Conservation (phyloP, 2,888 invertebrate species). For the Callyntrura guangdongensis region DNA sequence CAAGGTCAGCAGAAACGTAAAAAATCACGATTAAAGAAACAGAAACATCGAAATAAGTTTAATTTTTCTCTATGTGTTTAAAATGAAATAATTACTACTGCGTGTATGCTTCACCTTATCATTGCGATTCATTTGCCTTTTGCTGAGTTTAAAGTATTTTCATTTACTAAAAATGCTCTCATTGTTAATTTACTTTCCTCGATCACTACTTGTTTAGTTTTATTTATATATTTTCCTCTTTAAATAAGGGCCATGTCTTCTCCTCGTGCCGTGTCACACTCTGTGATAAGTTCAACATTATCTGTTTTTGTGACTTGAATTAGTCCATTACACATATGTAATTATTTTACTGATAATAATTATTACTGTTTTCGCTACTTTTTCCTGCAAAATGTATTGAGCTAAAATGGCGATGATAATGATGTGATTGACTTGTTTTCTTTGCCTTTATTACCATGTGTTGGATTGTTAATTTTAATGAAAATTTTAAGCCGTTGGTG, state of each 20-base stretch:
- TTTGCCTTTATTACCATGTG: background rate
- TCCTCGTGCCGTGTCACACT: conserved; percentile 21
- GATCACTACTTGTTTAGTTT: background rate
- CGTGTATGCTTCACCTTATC: conserved; percentile 41
- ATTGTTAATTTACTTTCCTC: background rate
- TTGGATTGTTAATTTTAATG: background rate
- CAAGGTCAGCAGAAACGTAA: conserved; percentile 88
- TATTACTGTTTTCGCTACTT: background rate
- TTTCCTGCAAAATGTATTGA: background rate
- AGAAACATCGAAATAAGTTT: conserved; percentile 12
- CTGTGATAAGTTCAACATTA: background rate
- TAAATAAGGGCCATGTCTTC: background rate
- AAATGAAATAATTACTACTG: conserved; percentile 34
- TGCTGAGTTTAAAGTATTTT: conserved; percentile 20
- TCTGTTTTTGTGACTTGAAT: conserved; percentile 11
- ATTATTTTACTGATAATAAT: background rate
- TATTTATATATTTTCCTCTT: background rate
- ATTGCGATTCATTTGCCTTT: conserved; percentile 24
- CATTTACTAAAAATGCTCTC: background rate
- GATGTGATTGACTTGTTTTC: conserved; percentile 27
- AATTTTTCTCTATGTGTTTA: conserved; percentile 29
- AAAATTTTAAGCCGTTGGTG: background rate
- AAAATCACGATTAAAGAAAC: conserved; percentile 46
- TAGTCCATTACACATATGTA: background rate
- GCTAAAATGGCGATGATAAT: conserved; percentile 4